These are phyloP conservation scores for Bos taurus DNA, from an alignment of 2,113 vertebrate genomes.

Conservation along the genomic window DNA sequence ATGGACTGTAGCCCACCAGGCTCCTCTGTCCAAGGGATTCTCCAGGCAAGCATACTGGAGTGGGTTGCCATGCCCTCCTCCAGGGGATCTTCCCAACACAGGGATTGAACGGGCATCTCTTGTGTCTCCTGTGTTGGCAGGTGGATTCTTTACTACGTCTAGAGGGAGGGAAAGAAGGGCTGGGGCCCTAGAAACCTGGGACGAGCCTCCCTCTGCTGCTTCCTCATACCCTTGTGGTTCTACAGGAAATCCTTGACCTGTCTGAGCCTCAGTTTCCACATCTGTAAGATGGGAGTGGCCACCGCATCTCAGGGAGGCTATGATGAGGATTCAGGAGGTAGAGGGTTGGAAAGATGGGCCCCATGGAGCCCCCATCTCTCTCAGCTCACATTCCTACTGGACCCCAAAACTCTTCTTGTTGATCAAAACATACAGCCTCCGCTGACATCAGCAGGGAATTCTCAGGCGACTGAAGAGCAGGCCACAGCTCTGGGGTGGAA, in stretches of 20 bases:
- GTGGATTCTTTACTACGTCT: neutral
- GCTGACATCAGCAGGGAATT: conserved; percentile 68
- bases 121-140: neutral
- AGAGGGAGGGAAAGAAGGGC: neutral
- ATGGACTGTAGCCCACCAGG: neutral
- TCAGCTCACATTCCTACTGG: neutral
- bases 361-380: accelerated
- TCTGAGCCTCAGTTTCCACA: neutral
- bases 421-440: conserved; percentile 41
- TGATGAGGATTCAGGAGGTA: accelerated
- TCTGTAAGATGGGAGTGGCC: neutral
- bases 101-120: neutral
- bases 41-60: neutral
- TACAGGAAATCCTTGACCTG: neutral
- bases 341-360: accelerated
- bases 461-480: conserved; percentile 10
- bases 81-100: neutral
- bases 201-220: neutral
- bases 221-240: accelerated
- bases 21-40: neutral
- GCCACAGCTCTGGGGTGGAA: conserved; percentile 37
- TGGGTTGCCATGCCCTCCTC: neutral
- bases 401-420: conserved; percentile 31
- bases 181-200: neutral
- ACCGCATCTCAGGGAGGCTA: neutral